phyloP scores from a whole-genome alignment of 2,888 invertebrate species.

The Meliscaeva auricollis region DNA sequence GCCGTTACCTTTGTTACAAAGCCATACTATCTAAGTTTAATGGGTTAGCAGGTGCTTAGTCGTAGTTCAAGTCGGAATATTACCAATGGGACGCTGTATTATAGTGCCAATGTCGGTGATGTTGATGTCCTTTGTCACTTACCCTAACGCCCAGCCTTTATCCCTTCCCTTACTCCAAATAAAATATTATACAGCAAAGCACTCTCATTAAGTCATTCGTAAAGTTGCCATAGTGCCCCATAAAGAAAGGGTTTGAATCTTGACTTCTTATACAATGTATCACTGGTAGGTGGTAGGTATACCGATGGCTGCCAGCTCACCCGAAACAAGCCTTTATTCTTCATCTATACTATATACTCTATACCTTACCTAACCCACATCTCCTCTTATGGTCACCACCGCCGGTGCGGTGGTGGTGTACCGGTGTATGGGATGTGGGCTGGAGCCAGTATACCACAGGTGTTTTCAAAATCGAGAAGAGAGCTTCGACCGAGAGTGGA shows the following conservation, averaged over 20 bases:
- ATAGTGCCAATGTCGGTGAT: slow-evolving; percentile 22
- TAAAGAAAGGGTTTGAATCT: slow-evolving; percentile 73
- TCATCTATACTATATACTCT: background rate
- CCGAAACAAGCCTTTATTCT: slow-evolving; percentile 38
- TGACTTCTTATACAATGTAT: slow-evolving; percentile 58
- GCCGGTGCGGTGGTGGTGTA: slow-evolving; percentile 1
- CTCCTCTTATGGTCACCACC: background rate
- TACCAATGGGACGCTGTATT: slow-evolving; percentile 47
- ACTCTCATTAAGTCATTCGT: slow-evolving; percentile 74
- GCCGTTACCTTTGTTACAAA: background rate
- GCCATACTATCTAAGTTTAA: slow-evolving; percentile 51
- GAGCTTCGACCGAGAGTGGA: slow-evolving; percentile 64
- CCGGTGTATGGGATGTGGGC: slow-evolving; percentile 20
- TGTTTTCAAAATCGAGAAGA: slow-evolving; percentile 67
- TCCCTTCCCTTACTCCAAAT: background rate
- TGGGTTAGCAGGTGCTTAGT: slow-evolving; percentile 71
- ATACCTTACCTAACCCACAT: background rate
- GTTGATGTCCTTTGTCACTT: slow-evolving; percentile 61
- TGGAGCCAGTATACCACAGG: slow-evolving; percentile 60
- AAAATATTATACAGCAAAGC: slow-evolving; percentile 51
- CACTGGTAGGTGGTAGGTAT: slow-evolving; percentile 11
- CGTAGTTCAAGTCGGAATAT: slow-evolving; percentile 49
- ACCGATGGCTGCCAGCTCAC: slow-evolving; percentile 46
- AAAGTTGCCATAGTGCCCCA: slow-evolving; percentile 69
- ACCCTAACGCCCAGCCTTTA: background rate